Base-by-base conservation (phyloP, 2,797 vertebrate genomes). In the Acridotheres tristis region DNA sequence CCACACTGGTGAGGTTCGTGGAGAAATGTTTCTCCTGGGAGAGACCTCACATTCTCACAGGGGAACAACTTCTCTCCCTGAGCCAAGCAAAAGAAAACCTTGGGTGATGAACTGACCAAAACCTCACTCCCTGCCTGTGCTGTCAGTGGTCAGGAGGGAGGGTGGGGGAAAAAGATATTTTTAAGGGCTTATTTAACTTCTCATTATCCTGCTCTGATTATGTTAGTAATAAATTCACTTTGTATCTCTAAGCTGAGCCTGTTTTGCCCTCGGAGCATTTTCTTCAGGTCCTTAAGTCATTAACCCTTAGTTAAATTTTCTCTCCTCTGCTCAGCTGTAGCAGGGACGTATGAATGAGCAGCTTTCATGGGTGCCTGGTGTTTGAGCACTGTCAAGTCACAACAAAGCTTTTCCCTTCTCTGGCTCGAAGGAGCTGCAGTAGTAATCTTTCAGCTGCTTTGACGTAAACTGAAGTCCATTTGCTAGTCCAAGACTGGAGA, bases 1-100 rank as follows among this genome's bases (percentile, higher is more conserved):
- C 40, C 25, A 57, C 1, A 1, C 21, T 1, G 3, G 18, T 27
- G 40, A 57, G 13, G 32, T 45, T 57, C 2, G 1, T 3, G 6
- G 40, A 45, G 32, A 17, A 17, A 14, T 73, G 25, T 45, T 15
- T 47, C 26, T 17, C 19, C 19, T 36, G 26, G 26, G n/a, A 73
- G n/a, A 29, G 15, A 57, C 40, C 11, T 22, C 40, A 34, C 4
- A 9, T 26, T 29, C 54, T 58, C 26, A 58, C 16, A 58, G n/a
- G 43, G 13, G 21, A 59, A 30, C 7, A 19, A 11, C 22, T 30
- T 8, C 42, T 47, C 19, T 58, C n/a, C 43, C 34, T 19, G 43
- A 74, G 22, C 43, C 54, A 73, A 50, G 55, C 0, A 0, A 19
- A 74, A 40, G 16, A 48, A 59, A 38, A 26, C 72, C 45, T 40